These are phyloP conservation scores for Pelosia muscerda DNA, from an alignment of 2,888 invertebrate species.

Conservation along the genomic window DNA sequence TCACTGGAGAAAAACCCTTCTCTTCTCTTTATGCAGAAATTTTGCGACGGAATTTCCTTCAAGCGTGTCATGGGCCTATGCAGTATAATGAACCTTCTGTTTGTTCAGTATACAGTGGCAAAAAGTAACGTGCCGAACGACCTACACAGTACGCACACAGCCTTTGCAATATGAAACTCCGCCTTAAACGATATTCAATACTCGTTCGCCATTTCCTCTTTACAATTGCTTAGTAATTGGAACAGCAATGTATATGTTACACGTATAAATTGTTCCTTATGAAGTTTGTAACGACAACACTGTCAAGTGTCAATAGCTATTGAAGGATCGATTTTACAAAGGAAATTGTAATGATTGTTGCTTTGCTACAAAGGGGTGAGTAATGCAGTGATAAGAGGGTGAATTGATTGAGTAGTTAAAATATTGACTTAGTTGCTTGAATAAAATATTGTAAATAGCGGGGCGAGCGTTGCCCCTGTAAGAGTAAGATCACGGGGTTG, in stretches of 20 bases:
- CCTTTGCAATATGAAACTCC: slow-evolving; percentile 44
- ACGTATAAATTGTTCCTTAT: background rate
- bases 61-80: background rate
- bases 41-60: background rate
- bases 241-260: slow-evolving; percentile 45
- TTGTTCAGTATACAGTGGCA: slow-evolving; percentile 29
- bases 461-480: too few relatives aligned
- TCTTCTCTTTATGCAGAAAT: too few relatives aligned
- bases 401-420: background rate
- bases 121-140: slow-evolving; percentile 33
- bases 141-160: slow-evolving; percentile 44
- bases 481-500: too few relatives aligned
- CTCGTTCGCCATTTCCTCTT: slow-evolving; percentile 45
- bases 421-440: background rate
- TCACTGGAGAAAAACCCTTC: too few relatives aligned
- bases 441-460: background rate
- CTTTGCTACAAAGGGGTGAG: background rate
- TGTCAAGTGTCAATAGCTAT: background rate
- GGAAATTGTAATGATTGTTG: background rate
- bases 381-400: slow-evolving; percentile 4
- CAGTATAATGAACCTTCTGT: slow-evolving; percentile 23
- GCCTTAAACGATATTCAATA: slow-evolving; percentile 50
- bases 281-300: background rate
- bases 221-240: slow-evolving; percentile 36
- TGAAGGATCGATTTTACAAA: slow-evolving; percentile 9